Evolutionary conservation across 2,797 vertebrate species (phyloP), one percentile per base, ranked within the genome.

Genomic region (Brachyrhaphis roseni): DNA sequence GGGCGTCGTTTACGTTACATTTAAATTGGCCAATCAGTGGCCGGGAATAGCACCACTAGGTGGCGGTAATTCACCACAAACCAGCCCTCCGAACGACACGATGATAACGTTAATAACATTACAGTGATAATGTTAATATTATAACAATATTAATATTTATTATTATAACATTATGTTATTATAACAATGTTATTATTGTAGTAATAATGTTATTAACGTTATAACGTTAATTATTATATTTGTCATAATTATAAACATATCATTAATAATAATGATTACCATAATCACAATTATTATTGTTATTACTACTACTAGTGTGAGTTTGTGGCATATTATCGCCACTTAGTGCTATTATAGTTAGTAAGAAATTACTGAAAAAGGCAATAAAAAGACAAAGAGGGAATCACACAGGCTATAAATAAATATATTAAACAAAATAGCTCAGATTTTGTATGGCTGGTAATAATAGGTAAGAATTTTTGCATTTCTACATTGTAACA

Each of bases 11-110:
- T n/a, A 70, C 47, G 3, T 31, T 41, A 2, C 1, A n/a, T 86
- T 91, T 80, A 76, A 91, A 90, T 59, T 0, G 75, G 23, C 78
- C 85, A 88, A 87, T 88, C 79, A 53, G 34, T 28, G 5, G 34
- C 31, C 55, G 23, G 1, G 12, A 20, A 39, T 0, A 0, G 20
- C 66, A 36, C 86, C 86, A 84, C 81, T 53, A 68, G 83, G 49
- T 55, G 84, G 78, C 70, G 47, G 28, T 39, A 28, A 31, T 70
- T 59, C 23, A 26, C 10, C 13, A 49, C 43, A 39, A 39, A 16
- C 23, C 26, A 43, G 10, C 3, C 20, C 28, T 18, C 59, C 12
- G 59, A 31, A 43, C 36, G 16, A 23, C 49, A 51, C 20, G 49
- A 51, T 51, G 23, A 51, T 51, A 20, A 20, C 47, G 16, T 49